A percentile compares a stretch with the other conserved stretches of the same genome.
Conservation (phyloP, 2,797 vertebrate genomes). For the Gobio occitaniae region DNA sequence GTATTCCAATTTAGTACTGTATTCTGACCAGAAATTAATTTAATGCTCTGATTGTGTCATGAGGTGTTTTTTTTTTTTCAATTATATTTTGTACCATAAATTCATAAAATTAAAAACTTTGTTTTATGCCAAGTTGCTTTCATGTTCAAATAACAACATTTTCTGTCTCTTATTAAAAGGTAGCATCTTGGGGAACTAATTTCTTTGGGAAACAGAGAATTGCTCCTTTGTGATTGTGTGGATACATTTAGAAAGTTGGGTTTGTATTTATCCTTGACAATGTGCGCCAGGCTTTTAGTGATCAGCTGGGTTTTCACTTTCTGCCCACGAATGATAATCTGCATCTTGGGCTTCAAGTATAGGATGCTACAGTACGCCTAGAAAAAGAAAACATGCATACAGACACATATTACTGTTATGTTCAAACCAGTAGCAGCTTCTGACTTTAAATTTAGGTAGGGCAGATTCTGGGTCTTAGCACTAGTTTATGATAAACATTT, state of each 20-base stretch:
- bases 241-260: conserved; percentile 88
- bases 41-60: not conserved
- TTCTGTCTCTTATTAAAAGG: not conserved
- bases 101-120: not conserved
- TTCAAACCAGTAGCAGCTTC: not conserved
- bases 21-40: not conserved
- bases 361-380: conserved; percentile 95
- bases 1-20: not conserved
- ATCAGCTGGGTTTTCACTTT: conserved; percentile 93
- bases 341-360: conserved; percentile 95
- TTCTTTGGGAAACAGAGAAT: not conserved
- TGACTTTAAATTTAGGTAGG: not conserved
- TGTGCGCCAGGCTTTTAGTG: conserved; percentile 88
- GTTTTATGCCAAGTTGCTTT: not conserved
- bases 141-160: not conserved
- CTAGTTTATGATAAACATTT: not conserved
- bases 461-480: not conserved
- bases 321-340: conserved; percentile 89
- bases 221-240: conserved; percentile 37
- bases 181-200: not conserved
- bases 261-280: conserved; percentile 85
- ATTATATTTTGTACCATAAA: not conserved
- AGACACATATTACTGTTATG: conserved; percentile 19
- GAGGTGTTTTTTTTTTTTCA: not conserved
- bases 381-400: conserved; percentile 22